These are phyloP conservation scores for Lophius piscatorius DNA, from an alignment of 2,113 vertebrate genomes.

Conservation along the genomic window DNA sequence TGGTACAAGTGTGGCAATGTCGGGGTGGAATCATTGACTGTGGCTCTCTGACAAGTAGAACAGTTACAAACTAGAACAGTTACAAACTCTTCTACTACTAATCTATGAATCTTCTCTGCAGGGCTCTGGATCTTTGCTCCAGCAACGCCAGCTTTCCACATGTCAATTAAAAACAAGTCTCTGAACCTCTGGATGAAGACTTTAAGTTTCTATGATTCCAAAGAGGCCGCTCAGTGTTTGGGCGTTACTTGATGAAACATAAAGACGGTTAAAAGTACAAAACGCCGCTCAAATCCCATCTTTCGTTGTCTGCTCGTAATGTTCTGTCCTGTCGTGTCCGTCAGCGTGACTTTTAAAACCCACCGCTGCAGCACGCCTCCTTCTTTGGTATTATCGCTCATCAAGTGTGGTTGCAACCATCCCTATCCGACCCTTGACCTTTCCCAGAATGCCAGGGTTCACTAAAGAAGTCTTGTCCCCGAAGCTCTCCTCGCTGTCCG, in stretches of 20 bases:
- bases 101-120: not conserved
- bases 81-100: slow-evolving; percentile 5
- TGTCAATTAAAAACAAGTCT: too few species aligned
- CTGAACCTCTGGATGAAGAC: too few species aligned
- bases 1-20: slow-evolving; percentile 68
- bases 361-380: not conserved
- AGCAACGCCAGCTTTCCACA: too few species aligned
- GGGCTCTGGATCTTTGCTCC: too few species aligned
- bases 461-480: slow-evolving; percentile 66
- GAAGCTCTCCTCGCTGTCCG: slow-evolving; percentile 79
- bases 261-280: too few species aligned
- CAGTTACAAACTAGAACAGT: slow-evolving; percentile 23
- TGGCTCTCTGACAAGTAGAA: slow-evolving; percentile 26
- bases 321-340: not conserved
- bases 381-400: slow-evolving; percentile 71
- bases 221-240: too few species aligned
- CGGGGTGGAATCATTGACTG: slow-evolving; percentile 34
- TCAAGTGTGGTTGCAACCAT: slow-evolving; percentile 65
- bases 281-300: not conserved
- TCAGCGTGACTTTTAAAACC: slow-evolving; percentile 4
- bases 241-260: too few species aligned
- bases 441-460: slow-evolving; percentile 68
- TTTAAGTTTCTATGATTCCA: too few species aligned
- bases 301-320: not conserved
- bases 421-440: slow-evolving; percentile 74